Evolutionary conservation across 2,888 invertebrate genomes (phyloP), one percentile per base, ranked within the genome.

Genomic region (Meloe dianella): DNA sequence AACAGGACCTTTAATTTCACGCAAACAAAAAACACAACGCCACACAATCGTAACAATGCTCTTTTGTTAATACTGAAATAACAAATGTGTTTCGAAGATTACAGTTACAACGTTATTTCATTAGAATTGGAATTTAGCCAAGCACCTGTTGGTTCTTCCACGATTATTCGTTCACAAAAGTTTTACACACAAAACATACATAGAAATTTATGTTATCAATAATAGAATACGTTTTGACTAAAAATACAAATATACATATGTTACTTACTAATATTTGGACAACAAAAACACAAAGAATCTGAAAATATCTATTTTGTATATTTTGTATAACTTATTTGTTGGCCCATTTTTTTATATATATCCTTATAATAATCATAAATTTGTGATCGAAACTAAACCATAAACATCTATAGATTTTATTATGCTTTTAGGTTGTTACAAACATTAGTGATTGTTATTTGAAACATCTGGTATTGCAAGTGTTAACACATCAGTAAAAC

Each of bases 141-240:
- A 63, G 60, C 68, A 68, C 68, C 68, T 68, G 68, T 68, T 68
- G 68, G 41, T 56, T 56, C 24, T 20, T 20, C 58, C 35, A 20
- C n/a, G n/a, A n/a, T 59, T 35, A 59, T 32, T 59, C 35, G 12
- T 12, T 8, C 20, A 22, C 32, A 32, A 27, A 17, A 5, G 3
- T 38, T 30, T 14, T 10, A 14, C 20, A 30, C 17, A 12, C 1
- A 9, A 10, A 8, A n/a, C 7, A 10, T 29, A 57, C 29, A 8
- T 29, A 56, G n/a, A 30, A 30, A 29, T 9, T 24, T 29, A 12
- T 29, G 9, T n/a, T 20, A 12, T 17, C 10, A 58, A 58, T 58
- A 17, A 20, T 24, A 17, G 17, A 35, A 20, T 29, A 12, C n/a
- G 30, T 30, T 10, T 24, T 17, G n/a, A 1, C 5, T 27, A n/a